phyloP scores from a whole-genome alignment of 2,113 vertebrate species.

The Embiotoca jacksoni region DNA sequence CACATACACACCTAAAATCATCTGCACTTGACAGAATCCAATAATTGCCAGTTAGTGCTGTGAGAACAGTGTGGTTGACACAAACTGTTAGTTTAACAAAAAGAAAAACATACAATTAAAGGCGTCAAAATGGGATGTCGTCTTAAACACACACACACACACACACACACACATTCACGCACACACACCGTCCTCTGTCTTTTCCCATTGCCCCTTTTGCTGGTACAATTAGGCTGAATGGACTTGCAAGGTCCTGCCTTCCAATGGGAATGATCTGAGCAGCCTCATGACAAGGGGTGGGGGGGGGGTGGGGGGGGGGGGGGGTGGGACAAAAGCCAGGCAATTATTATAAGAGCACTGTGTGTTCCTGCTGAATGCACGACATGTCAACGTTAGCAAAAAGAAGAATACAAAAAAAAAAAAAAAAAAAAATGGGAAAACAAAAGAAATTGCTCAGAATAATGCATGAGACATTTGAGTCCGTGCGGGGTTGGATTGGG shows the following conservation, averaged over 20 bases:
- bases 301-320: too few relatives aligned
- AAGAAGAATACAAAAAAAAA: constrained; percentile 59
- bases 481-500: constrained; percentile 54
- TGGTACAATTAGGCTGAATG: constrained; percentile 72
- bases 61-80: constrained; percentile 45
- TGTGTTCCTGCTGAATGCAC: constrained; percentile 72
- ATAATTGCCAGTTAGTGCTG: constrained; percentile 57
- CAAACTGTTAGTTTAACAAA: constrained; percentile 63
- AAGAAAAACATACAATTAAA: constrained; percentile 64
- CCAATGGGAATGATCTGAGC: constrained; percentile 76
- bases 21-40: constrained; percentile 58
- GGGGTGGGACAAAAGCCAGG: constrained; percentile 71
- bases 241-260: constrained; percentile 61
- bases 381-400: constrained; percentile 74
- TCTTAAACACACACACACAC: constrained; percentile 17
- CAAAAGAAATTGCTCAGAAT: constrained; percentile 81
- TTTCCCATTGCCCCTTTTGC: constrained; percentile 53
- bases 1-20: constrained; percentile 49
- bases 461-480: constrained; percentile 85
- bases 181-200: constrained; percentile 7
- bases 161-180: background rate
- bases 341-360: constrained; percentile 80
- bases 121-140: constrained; percentile 42
- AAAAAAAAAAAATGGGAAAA: constrained; percentile 69
- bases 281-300: constrained; percentile 72